Evolutionary conservation across 2,113 vertebrate species (phyloP).

Genomic region (Morone chrysops): DNA sequence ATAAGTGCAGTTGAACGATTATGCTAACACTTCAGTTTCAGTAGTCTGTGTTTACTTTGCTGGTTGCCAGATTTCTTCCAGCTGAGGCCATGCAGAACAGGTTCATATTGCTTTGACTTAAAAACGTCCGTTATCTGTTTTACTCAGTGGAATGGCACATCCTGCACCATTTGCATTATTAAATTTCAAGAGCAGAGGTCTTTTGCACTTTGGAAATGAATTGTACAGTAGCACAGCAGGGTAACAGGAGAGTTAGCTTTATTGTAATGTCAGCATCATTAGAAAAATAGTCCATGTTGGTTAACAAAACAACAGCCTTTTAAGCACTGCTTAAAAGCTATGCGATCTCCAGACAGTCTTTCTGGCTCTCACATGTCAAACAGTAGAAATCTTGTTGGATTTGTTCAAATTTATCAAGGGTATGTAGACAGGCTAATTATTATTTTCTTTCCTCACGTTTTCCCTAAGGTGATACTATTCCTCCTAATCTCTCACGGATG

Average conservation of each 20-base stretch:
- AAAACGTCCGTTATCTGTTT: not conserved
- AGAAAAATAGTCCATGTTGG: not conserved
- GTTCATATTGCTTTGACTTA: not conserved
- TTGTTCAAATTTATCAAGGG: slow-evolving; percentile 3
- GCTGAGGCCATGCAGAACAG: not conserved
- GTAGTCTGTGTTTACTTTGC: not conserved
- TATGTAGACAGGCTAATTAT: not conserved
- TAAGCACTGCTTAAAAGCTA: not conserved
- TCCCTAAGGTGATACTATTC: not conserved
- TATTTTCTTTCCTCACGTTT: not conserved
- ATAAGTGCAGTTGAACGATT: not conserved
- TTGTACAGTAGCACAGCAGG: not conserved
- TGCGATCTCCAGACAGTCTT: not conserved
- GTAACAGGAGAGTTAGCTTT: not conserved
- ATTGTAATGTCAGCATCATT: not conserved
- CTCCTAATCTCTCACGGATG: not conserved
- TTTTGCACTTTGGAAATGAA: not conserved
- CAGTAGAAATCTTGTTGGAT: not conserved
- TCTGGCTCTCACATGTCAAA: not conserved
- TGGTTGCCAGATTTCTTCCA: slow-evolving; percentile 1
- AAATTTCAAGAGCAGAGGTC: not conserved
- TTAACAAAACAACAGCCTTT: not conserved
- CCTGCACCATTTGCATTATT: not conserved
- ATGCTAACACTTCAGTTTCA: not conserved
- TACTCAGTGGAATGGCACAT: too few species aligned